A percentile compares a stretch with the other conserved stretches of the same genome.
Evolutionary conservation across 1,140 invertebrate species (phyloP).

Genomic region (Drosophila cardini): DNA sequence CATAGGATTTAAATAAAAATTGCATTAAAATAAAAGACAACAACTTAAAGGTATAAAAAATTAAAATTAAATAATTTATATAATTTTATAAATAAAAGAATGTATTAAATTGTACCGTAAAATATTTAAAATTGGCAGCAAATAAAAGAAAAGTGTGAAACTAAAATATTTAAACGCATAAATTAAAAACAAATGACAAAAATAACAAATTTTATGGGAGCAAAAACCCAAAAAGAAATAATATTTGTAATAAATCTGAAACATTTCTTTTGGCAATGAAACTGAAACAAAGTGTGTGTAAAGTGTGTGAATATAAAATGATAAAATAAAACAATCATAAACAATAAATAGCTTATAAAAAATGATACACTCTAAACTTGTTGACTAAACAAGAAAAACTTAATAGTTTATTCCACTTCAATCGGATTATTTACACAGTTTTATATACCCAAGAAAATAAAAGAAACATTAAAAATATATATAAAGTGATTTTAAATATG

Average conservation of each 20-base stretch:
- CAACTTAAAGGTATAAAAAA: neutral
- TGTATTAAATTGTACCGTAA: neutral
- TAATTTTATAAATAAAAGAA: neutral
- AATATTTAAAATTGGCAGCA: neutral
- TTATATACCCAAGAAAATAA: slow-evolving; percentile 6
- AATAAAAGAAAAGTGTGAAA: slow-evolving; percentile 8
- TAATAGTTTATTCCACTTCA: slow-evolving; percentile 8
- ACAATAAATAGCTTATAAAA: slow-evolving; percentile 4
- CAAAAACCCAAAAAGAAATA: slow-evolving; percentile 14
- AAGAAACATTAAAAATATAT: slow-evolving; percentile 12
- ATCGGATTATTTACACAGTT: slow-evolving; percentile 26
- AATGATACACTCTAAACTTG: neutral
- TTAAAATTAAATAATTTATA: neutral
- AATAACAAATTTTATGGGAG: slow-evolving; percentile 28
- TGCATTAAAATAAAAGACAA: neutral
- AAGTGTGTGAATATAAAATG: slow-evolving; percentile 20
- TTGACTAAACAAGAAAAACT: neutral
- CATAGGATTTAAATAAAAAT: slow-evolving; percentile 1
- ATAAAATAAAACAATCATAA: neutral
- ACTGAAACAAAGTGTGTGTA: slow-evolving; percentile 24
- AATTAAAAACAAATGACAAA: slow-evolving; percentile 19
- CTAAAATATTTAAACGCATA: slow-evolving; percentile 18
- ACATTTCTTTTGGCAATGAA: slow-evolving; percentile 1
- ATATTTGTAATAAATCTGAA: slow-evolving; percentile 22
- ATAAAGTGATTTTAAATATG: slow-evolving; percentile 9